A percentile compares a stretch with the other conserved stretches of the same genome.
phyloP scores from a whole-genome alignment of 2,888 invertebrate species.

The Cryptops parisi region DNA sequence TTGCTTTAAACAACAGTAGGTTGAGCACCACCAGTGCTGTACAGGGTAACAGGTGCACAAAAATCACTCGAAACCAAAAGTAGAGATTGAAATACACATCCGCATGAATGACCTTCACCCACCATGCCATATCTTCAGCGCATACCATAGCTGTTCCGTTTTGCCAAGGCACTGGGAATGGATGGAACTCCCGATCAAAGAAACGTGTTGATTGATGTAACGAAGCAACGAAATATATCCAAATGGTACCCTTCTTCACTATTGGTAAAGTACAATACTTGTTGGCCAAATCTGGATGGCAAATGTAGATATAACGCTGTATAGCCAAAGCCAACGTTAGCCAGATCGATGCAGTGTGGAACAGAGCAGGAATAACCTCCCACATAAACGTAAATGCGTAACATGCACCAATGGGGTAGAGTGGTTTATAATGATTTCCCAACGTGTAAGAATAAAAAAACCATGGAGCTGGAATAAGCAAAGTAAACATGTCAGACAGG shows the following conservation, averaged over 20 bases:
- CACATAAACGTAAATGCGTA: constrained; percentile 50
- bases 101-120: constrained; percentile 52
- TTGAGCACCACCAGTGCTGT: constrained; percentile 75
- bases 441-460: constrained; percentile 84
- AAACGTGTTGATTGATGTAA: constrained; percentile 71
- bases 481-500: constrained; percentile 82
- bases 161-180: constrained; percentile 23
- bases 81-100: constrained; percentile 68
- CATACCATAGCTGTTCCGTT: constrained; percentile 22
- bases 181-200: constrained; percentile 46
- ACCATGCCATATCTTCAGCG: constrained; percentile 39
- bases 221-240: constrained; percentile 62
- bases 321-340: constrained; percentile 76
- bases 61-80: constrained; percentile 71
- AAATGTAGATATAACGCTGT: constrained; percentile 89
- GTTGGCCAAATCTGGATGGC: constrained; percentile 75
- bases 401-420: constrained; percentile 59
- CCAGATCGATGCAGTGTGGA: constrained; percentile 91
- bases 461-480: constrained; percentile 78
- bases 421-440: constrained; percentile 67
- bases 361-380: constrained; percentile 54
- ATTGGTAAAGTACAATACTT: constrained; percentile 51
- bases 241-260: constrained; percentile 60
- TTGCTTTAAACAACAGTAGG: constrained; percentile 66
- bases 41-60: constrained; percentile 85